phyloP scores from a whole-genome alignment of 2,113 vertebrate species.

The Gila orcuttii region DNA sequence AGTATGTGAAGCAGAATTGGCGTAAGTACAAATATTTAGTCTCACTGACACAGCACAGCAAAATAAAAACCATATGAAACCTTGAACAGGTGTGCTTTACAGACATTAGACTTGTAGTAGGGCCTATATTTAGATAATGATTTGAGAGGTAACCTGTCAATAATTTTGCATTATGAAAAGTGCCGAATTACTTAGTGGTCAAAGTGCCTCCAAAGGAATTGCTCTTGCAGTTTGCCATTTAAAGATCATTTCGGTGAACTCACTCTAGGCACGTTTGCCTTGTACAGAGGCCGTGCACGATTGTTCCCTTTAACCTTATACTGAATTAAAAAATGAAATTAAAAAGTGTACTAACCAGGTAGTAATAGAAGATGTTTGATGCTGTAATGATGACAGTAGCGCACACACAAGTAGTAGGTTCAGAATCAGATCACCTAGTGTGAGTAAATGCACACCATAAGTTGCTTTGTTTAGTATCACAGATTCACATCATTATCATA shows the following conservation, averaged over 20 bases:
- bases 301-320: background rate
- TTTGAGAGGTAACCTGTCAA: constrained; percentile 31
- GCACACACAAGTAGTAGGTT: background rate
- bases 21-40: background rate
- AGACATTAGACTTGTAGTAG: background rate
- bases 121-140: constrained; percentile 46
- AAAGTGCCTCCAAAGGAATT: constrained; percentile 9
- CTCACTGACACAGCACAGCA: background rate
- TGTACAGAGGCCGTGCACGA: background rate
- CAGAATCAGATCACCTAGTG: background rate
- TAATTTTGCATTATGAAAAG: constrained; percentile 33
- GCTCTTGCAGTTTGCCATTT: background rate
- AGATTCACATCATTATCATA: background rate
- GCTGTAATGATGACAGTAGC: too few species aligned
- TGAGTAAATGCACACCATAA: background rate
- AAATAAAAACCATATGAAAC: background rate
- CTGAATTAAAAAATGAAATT: too few species aligned
- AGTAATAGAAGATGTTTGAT: too few species aligned
- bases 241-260: background rate
- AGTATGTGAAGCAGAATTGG: background rate
- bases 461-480: background rate
- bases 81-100: background rate
- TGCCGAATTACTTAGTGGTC: constrained; percentile 6
- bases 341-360: too few species aligned
- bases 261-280: background rate